Percentiles rank a stretch among this genome's conserved stretches.
These are phyloP conservation scores for Octomys mimax DNA, from an alignment of 2,797 vertebrate species.

Conservation along the genomic window DNA sequence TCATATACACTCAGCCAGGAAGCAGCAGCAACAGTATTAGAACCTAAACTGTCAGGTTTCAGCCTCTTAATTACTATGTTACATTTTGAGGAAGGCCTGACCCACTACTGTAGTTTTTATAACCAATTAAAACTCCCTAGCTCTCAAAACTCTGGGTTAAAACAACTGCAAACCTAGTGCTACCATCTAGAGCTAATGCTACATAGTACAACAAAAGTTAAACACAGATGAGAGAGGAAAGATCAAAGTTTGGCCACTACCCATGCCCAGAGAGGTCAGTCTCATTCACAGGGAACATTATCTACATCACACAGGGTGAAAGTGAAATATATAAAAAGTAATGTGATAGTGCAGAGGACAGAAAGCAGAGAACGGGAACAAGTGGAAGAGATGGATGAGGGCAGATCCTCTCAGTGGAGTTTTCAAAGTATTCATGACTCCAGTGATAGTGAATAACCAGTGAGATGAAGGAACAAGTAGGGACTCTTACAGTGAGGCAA, in stretches of 20 bases:
- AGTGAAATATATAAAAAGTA: not conserved
- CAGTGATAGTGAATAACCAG: not conserved
- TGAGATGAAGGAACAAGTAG: not conserved
- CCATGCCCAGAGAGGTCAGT: not conserved
- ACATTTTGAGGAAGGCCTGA: not conserved
- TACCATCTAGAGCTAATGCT: not conserved
- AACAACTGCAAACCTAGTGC: not conserved
- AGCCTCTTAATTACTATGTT: not conserved
- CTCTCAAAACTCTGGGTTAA: not conserved
- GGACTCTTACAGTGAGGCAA: not conserved
- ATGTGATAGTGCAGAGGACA: too few relatives aligned
- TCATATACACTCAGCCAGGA: slow-evolving; percentile 10
- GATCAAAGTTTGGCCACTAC: not conserved
- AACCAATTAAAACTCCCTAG: not conserved
- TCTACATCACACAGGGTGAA: not conserved
- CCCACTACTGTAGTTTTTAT: not conserved
- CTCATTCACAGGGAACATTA: not conserved
- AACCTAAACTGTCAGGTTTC: not conserved
- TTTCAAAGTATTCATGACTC: not conserved
- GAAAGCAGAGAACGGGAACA: not conserved
- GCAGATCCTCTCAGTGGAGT: not conserved
- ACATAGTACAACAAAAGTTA: not conserved
- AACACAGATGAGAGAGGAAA: not conserved
- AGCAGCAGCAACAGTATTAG: not conserved
- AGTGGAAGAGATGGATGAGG: not conserved